These are phyloP conservation scores for Eudyptes chrysolophus DNA, from an alignment of 2,113 vertebrate genomes.

Conservation along the genomic window DNA sequence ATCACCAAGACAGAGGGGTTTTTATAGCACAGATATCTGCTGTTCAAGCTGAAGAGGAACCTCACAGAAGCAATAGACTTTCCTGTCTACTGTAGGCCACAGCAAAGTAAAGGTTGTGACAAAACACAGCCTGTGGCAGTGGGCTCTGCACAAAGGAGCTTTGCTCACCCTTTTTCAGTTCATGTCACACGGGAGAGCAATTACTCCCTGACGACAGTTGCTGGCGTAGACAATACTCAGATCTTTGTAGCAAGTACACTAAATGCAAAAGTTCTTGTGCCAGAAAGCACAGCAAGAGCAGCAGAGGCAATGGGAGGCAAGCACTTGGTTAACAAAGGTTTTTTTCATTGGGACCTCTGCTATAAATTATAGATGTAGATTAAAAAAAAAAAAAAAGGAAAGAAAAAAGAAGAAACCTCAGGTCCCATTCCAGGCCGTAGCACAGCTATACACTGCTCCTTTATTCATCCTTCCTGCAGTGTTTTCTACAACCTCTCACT, in stretches of 20 bases:
- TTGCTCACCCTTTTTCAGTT: neutral
- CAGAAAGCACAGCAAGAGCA: neutral
- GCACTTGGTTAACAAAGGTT: neutral
- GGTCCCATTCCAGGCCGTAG: neutral
- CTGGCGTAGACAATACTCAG: fast-evolving
- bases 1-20: neutral
- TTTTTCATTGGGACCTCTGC: neutral
- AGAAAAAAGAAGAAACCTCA: neutral
- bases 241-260: neutral
- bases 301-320: neutral
- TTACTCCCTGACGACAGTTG: neutral
- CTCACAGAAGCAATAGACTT: neutral
- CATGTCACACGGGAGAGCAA: neutral
- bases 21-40: neutral
- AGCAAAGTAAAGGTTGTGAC: neutral
- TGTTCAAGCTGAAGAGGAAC: neutral
- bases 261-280: neutral
- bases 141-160: neutral
- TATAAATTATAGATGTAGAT: neutral
- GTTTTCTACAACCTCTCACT: neutral
- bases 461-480: neutral
- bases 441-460: neutral
- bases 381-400: neutral
- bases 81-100: neutral
- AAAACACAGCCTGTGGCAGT: neutral